These are phyloP conservation scores for Bombus superbus DNA, from an alignment of 1,140 invertebrate genomes.

Conservation along the genomic window DNA sequence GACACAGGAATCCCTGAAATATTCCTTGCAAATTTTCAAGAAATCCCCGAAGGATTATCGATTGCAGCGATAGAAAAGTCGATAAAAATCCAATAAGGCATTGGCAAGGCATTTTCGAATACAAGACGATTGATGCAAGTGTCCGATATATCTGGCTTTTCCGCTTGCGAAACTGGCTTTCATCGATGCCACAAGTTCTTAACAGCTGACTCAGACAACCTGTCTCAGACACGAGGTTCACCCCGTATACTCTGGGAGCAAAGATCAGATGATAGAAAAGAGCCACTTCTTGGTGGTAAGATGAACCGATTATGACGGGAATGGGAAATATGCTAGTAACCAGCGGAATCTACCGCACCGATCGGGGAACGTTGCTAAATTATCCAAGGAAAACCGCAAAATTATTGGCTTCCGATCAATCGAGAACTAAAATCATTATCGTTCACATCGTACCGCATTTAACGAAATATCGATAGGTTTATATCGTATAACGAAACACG, in stretches of 20 bases:
- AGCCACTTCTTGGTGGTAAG: constrained; percentile 50
- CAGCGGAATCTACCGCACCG: constrained; percentile 2
- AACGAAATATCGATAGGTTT: constrained; percentile 64
- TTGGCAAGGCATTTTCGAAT: constrained; percentile 3
- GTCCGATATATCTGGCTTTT: constrained; percentile 8
- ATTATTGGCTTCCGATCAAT: constrained; percentile 74
- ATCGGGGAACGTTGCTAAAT: constrained; percentile 49
- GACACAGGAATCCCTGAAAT: not conserved
- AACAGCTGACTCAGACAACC: constrained; percentile 39
- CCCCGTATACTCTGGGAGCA: constrained; percentile 29
- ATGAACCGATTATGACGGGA: constrained; percentile 67
- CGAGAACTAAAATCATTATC: constrained; percentile 72
- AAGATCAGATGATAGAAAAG: constrained; percentile 61
- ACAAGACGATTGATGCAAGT: constrained; percentile 15
- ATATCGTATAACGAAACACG: constrained; percentile 28
- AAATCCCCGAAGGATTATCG: constrained; percentile 19
- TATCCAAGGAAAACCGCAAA: constrained; percentile 60
- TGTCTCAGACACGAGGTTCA: constrained; percentile 21
- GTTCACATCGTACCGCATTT: constrained; percentile 34
- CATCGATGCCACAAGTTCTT: not conserved
- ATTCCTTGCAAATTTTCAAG: not conserved
- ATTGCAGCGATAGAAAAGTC: not conserved
- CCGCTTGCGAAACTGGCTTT: not conserved
- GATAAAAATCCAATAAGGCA: constrained; percentile 11
- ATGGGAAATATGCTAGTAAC: constrained; percentile 55